Base-by-base conservation (phyloP, 1,140 invertebrate genomes). In the Macrobrachium nipponense region DNA sequence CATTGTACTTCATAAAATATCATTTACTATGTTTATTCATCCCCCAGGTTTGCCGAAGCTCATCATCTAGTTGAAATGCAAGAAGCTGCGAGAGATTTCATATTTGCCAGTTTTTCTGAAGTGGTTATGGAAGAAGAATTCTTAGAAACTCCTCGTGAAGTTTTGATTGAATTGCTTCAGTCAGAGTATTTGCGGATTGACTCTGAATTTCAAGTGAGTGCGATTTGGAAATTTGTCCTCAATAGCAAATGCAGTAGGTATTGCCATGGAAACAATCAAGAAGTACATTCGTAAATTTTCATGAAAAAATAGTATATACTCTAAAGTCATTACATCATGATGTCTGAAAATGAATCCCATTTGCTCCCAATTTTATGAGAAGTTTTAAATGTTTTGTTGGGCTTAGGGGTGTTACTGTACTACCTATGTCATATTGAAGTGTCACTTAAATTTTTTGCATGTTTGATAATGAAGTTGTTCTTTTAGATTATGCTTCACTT, bases 181-280 rank as follows among this genome's bases (percentile, higher is more conserved):
- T 97, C 96, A 87, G 97, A 99, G 92, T 94, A 96, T 90, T 93
- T 99, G 75, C 95, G 95, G 90, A 96, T 99, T 76, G 95, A 97
- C 90, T 96, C 95, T 89, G 98, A 99, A 93, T 96, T 95, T 89
- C 96, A 98, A 94, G 95, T 95, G 91, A 89, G 89, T 91, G 51
- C 87, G 73, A 80, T 18, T 60, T n/a, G 8, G 78, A 80, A 44
- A 82, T 79, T 51, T 77, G 72, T 60, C 62, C 60, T 44, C 14
- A 20, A 59, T 27, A 43, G 73, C 60, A 27, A 79, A 68, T n/a
- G 60, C 72, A 58, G 70, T 36, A 11, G 73, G 14, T 44, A 20
- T 59, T n/a, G 6, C 12, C 23, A 60, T 59, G 17, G n/a, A 36
- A 36, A 14, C 23, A 23, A 59, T 75, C 51, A 51, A 36, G 51